These are phyloP conservation scores for Epistrophe grossulariae DNA, from an alignment of 2,888 invertebrate species.

Conservation along the genomic window DNA sequence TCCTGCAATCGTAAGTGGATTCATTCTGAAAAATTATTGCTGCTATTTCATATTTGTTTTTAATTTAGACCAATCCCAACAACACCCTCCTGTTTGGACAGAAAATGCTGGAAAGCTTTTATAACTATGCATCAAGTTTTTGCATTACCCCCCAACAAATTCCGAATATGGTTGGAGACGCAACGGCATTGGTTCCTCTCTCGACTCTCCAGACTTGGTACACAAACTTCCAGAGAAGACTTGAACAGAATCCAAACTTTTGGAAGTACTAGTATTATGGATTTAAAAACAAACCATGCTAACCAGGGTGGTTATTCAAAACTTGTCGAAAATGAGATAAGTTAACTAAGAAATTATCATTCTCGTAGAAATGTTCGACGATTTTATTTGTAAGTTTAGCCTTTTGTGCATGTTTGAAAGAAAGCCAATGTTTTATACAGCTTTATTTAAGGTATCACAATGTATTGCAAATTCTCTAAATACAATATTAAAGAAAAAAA, in stretches of 20 bases:
- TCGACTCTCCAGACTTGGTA: constrained; percentile 97
- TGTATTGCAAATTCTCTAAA: constrained; percentile 4
- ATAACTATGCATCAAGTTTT: constrained; percentile 97
- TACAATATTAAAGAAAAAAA: background rate
- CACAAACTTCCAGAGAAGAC: constrained; percentile 93
- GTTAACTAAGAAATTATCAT: constrained; percentile 39
- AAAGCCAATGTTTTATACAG: constrained; percentile 17
- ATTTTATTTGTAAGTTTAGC: background rate
- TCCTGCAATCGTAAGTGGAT: constrained; percentile 82
- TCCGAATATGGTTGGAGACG: constrained; percentile 90
- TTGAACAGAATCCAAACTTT: constrained; percentile 96
- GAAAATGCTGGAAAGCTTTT: constrained; percentile 96
- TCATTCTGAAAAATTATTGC: background rate
- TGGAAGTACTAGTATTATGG: constrained; percentile 87
- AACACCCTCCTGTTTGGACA: constrained; percentile 89
- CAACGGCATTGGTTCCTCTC: constrained; percentile 91
- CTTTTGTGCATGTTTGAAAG: constrained; percentile 1
- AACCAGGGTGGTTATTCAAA: constrained; percentile 27
- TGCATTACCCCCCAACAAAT: constrained; percentile 92
- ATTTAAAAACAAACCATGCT: background rate
- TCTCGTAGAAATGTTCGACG: constrained; percentile 28
- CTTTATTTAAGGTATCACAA: constrained; percentile 25
- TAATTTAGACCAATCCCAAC: constrained; percentile 81
- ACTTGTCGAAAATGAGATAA: constrained; percentile 46
- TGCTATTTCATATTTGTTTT: constrained; percentile 24